phyloP scores from a whole-genome alignment of 1,140 invertebrate genomes.

The Platyscapa corneri region DNA sequence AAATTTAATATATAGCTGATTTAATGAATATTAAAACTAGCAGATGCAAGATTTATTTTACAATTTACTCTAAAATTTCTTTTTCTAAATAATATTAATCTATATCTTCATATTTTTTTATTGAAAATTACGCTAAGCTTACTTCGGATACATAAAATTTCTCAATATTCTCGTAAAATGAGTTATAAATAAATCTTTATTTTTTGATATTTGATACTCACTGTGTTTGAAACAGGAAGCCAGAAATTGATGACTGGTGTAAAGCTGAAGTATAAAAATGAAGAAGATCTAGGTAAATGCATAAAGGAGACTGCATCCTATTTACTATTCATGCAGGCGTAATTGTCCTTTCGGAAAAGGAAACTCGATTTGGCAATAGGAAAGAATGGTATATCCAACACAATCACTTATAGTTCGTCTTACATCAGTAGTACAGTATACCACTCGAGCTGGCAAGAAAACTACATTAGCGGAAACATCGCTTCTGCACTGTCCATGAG shows the following conservation, averaged over 20 bases:
- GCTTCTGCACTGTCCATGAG: constrained; percentile 29
- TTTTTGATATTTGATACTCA: neutral
- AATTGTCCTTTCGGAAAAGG: constrained; percentile 46
- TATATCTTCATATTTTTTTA: too few species aligned
- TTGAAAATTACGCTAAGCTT: too few species aligned
- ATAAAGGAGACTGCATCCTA: neutral
- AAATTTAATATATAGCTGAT: too few species aligned
- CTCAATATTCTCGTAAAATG: neutral
- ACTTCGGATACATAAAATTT: too few species aligned
- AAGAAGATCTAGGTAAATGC: neutral
- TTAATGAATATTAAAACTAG: too few species aligned
- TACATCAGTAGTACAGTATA: neutral
- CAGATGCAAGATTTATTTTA: too few species aligned
- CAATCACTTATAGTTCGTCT: constrained; percentile 32
- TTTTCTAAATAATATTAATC: too few species aligned
- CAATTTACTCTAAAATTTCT: too few species aligned
- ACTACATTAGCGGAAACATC: constrained; percentile 54
- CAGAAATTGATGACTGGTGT: constrained; percentile 31
- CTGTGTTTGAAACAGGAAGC: neutral
- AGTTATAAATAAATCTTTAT: neutral
- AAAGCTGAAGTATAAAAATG: neutral
- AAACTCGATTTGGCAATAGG: constrained; percentile 44
- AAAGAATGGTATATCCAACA: constrained; percentile 36
- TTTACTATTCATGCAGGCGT: constrained; percentile 21
- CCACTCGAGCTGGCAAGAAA: constrained; percentile 54